phyloP scores from a whole-genome alignment of 1,140 invertebrate genomes.

The Bombus confusus region DNA sequence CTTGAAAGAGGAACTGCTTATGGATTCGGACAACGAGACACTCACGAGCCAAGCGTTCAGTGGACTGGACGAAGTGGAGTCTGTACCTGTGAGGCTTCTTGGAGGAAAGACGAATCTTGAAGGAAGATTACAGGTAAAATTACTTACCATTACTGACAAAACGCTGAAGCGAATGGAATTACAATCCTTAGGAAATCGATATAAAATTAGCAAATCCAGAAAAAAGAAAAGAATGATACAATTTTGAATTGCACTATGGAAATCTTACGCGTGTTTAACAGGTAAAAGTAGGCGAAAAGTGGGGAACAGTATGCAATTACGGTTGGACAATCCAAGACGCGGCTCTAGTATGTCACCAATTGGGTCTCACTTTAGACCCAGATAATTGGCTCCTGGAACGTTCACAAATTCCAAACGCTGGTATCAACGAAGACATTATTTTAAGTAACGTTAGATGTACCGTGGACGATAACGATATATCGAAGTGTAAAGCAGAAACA shows the following conservation, averaged over 20 bases:
- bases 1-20: slow-evolving; percentile 87
- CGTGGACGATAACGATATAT: slow-evolving; percentile 95
- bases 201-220: not conserved
- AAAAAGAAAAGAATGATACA: no score
- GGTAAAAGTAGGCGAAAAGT: slow-evolving; percentile 90
- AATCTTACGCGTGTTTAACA: slow-evolving; percentile 73
- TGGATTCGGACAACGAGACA: slow-evolving; percentile 85
- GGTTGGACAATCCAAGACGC: slow-evolving; percentile 97
- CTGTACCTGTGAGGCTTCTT: slow-evolving; percentile 88
- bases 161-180: no score
- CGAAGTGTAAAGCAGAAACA: slow-evolving; percentile 92
- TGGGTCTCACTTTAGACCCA: slow-evolving; percentile 96
- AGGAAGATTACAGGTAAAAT: slow-evolving; percentile 89
- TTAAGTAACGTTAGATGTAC: slow-evolving; percentile 95
- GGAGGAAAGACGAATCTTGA: slow-evolving; percentile 89
- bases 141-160: not conserved
- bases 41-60: slow-evolving; percentile 67
- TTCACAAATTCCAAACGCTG: slow-evolving; percentile 90
- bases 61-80: slow-evolving; percentile 77
- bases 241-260: not conserved
- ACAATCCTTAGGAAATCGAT: not conserved
- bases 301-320: slow-evolving; percentile 99
- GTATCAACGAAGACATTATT: slow-evolving; percentile 89
- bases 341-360: slow-evolving; percentile 96
- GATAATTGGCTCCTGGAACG: slow-evolving; percentile 94